These are phyloP conservation scores for Brachylomia viminalis DNA, from an alignment of 2,888 invertebrate genomes.

Conservation along the genomic window DNA sequence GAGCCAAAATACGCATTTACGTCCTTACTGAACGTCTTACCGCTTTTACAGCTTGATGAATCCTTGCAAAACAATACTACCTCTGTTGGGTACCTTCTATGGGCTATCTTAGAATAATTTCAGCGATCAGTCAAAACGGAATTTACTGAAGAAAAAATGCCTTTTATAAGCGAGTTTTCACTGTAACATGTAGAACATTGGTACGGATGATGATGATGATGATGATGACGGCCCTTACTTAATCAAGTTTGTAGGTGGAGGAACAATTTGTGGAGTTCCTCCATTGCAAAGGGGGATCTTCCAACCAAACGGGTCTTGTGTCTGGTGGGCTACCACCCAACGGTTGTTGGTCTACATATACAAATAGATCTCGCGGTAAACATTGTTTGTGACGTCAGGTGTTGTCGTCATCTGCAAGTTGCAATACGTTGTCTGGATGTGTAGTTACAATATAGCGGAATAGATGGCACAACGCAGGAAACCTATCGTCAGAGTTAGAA, in stretches of 20 bases:
- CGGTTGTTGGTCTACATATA: background rate
- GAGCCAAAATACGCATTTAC: background rate
- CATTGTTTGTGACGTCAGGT: background rate
- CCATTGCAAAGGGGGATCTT: background rate
- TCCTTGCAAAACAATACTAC: too few relatives aligned
- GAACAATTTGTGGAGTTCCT: background rate
- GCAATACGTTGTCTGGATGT: background rate
- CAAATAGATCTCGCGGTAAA: background rate
- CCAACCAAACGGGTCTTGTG: background rate
- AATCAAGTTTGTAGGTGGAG: background rate
- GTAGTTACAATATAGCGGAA: background rate
- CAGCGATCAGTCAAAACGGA: background rate
- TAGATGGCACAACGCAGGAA: background rate
- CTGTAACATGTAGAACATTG: background rate
- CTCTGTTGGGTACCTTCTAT: too few relatives aligned
- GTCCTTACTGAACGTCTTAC: background rate
- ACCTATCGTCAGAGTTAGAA: background rate
- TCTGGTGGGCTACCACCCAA: background rate
- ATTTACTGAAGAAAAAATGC: background rate
- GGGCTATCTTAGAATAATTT: background rate
- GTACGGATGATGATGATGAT: slow-evolving; percentile 1
- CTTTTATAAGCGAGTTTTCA: background rate
- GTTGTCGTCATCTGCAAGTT: background rate
- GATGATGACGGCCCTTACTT: background rate
- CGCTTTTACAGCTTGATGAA: too few relatives aligned